These are phyloP conservation scores for Asbolus verrucosus DNA, from an alignment of 1,140 invertebrate genomes.

Conservation along the genomic window DNA sequence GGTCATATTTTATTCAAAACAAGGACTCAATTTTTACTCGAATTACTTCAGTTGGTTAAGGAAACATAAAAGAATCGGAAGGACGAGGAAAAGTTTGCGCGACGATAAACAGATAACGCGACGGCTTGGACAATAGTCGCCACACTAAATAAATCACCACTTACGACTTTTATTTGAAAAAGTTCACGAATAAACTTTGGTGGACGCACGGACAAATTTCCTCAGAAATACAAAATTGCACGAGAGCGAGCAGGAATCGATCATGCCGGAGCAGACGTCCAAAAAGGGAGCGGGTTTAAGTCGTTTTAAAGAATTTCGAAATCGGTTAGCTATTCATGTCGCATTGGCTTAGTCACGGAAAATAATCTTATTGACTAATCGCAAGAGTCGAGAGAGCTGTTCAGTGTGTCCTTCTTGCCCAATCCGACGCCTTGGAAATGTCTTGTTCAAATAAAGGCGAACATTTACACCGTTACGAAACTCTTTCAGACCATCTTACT, in stretches of 20 bases:
- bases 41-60: too few relatives aligned
- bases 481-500: too few relatives aligned
- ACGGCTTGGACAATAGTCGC: background rate
- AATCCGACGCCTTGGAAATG: too few relatives aligned
- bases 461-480: too few relatives aligned
- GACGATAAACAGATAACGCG: constrained; percentile 7
- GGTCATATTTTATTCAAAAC: constrained; percentile 20
- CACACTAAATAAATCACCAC: constrained; percentile 33
- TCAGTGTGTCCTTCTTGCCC: too few relatives aligned
- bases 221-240: constrained; percentile 20
- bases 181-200: constrained; percentile 21
- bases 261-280: constrained; percentile 11
- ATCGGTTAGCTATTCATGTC: background rate
- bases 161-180: constrained; percentile 24
- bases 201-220: constrained; percentile 25
- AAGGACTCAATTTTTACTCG: background rate
- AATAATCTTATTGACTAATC: too few relatives aligned
- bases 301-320: constrained; percentile 3
- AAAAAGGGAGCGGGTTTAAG: constrained; percentile 9
- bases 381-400: too few relatives aligned
- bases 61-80: too few relatives aligned
- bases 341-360: background rate
- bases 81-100: background rate
- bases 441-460: too few relatives aligned
- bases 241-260: constrained; percentile 13